Base-by-base conservation (phyloP, 2,888 invertebrate genomes). In the Lydus trimaculatus region DNA sequence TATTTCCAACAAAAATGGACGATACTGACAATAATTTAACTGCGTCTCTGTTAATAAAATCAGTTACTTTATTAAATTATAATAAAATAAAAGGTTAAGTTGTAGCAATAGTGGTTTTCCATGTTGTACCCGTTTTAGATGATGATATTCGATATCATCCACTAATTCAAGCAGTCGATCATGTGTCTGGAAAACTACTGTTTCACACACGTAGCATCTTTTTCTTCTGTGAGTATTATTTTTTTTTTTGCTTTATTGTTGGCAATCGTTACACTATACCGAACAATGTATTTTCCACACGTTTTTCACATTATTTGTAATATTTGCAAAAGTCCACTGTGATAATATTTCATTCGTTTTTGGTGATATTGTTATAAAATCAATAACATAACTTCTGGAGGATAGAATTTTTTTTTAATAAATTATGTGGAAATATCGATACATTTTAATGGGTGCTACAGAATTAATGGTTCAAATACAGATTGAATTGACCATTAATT, bases 31-130 rank as follows among this genome's bases (percentile, higher is more conserved):
- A 48, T 20, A 17, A 48, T 48, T 43, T 43, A 43, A 17, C n/a
- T 43, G n/a, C n/a, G 39, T 43, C n/a, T 61, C 58, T 65, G 63
- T 58, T 59, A 56, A 36, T 66, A 69, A 69, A 63, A 65, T 66
- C 56, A n/a, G n/a, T n/a, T n/a, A n/a, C n/a, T n/a, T n/a, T n/a
- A n/a, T n/a, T n/a, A n/a, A n/a, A n/a, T n/a, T n/a, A n/a, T n/a
- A n/a, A n/a, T n/a, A n/a, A n/a, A n/a, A n/a, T n/a, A n/a, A n/a
- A 70, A 74, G 73, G 71, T 69, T 65, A 67, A 70, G 72, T 73
- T 71, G 75, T 66, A 70, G 76, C 78, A 75, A 75, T 79, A 79
- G 79, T 79, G 79, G 78, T 78, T 79, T 79, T 77, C 74, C 77
- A 67, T 79, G 79, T 79, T 67, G 69, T 71, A 63, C 59, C 73